Evolutionary conservation across 2,888 invertebrate genomes (phyloP), one percentile per base, ranked within the genome.

Genomic region (Helobdella robusta): DNA sequence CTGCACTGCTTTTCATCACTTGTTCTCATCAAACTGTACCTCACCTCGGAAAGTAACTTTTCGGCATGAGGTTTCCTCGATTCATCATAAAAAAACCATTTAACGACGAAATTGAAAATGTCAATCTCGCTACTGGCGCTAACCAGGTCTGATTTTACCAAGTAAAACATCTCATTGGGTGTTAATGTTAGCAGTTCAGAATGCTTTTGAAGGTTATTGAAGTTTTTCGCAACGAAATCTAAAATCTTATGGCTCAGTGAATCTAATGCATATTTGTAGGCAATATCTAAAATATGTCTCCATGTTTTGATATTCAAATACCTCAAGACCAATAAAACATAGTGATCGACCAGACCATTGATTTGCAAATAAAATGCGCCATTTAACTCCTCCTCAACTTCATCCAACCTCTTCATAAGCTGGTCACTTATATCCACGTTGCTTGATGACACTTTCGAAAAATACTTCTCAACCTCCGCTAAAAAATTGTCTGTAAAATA

Each of bases 311-410:
- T 34, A n/a, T 40, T 32, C 25, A 59, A 59, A 35, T 36, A 20
- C n/a, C 20, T 40, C 4, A 36, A 5, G 11, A 34, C 23, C 1
- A 36, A 11, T 6, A 1, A 8, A 36, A 23, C 20, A 46, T 30
- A 61, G 2, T 40, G 25, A 2, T 61, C 61, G 15, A 59, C 23
- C 52, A 65, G 23, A 15, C 34, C 32, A 46, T 48, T 35, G n/a
- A 65, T 65, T 48, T 65, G 65, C 23, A 65, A 32, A 65, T 65
- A 65, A 30, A 25, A 58, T 15, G 48, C 65, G 11, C 59, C 65
- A 23, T 64, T 58, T 20, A 64, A 23, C 30, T 30, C 46, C 20
- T 56, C 34, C 32, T 61, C 20, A n/a, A 56, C 11, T n/a, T 56
- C 32, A 2, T 25, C 28, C 28, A 32, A 56, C n/a, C 1, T 56